These are phyloP conservation scores for Villa cingulata DNA, from an alignment of 2,888 invertebrate species.

Conservation along the genomic window DNA sequence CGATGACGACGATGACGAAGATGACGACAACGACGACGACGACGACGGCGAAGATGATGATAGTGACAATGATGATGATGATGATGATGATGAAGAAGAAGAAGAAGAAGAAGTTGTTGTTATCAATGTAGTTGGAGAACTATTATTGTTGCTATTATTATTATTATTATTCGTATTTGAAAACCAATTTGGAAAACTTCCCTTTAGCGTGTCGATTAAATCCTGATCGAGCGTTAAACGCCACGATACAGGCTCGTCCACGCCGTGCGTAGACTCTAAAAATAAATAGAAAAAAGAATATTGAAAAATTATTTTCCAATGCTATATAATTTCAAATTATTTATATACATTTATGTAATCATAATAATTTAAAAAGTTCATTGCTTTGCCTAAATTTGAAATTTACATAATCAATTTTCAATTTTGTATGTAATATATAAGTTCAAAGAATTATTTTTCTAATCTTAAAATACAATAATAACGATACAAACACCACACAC, in stretches of 20 bases:
- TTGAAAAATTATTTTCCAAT: neutral
- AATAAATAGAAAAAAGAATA: constrained; percentile 21
- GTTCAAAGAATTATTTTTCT: too few species aligned
- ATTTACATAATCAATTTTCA: too few species aligned
- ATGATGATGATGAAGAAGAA: constrained; percentile 19
- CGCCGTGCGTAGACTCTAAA: constrained; percentile 62
- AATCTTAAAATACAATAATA: too few species aligned
- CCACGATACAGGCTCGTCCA: constrained; percentile 72
- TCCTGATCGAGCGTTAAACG: constrained; percentile 86
- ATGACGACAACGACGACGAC: constrained; percentile 11
- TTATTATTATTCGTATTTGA: too few species aligned
- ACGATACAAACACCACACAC: too few species aligned
- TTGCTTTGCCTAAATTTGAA: too few species aligned
- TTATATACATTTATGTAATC: too few species aligned
- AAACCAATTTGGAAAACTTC: constrained; percentile 91
- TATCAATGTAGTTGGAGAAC: constrained; percentile 21
- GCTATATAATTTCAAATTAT: too few species aligned
- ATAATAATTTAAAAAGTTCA: too few species aligned
- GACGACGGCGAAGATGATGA: constrained; percentile 11
- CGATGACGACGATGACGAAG: constrained; percentile 4
- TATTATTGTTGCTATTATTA: too few species aligned
- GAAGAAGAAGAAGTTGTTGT: constrained; percentile 13
- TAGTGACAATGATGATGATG: constrained; percentile 9
- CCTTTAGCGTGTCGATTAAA: constrained; percentile 80
- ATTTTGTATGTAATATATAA: too few species aligned